Evolutionary conservation across 2,113 vertebrate genomes (phyloP).

Genomic region (Xiphophorus hellerii): DNA sequence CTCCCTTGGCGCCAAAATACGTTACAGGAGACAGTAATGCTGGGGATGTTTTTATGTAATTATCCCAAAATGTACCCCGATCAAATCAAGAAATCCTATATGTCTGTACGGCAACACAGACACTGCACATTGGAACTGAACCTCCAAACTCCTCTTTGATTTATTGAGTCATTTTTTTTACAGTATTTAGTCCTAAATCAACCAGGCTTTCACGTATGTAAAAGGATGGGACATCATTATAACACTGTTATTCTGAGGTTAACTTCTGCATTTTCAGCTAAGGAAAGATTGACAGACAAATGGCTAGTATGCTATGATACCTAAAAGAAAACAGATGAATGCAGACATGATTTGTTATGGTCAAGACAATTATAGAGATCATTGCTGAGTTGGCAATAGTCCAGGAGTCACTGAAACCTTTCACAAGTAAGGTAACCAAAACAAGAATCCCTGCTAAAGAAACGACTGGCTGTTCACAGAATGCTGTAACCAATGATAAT

Average conservation of each 20-base stretch:
- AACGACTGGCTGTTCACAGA: too few species aligned
- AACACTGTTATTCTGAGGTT: slow-evolving; percentile 16
- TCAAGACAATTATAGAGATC: neutral
- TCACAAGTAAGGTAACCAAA: neutral
- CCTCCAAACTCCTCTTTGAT: slow-evolving; percentile 25
- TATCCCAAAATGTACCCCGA: slow-evolving; percentile 56
- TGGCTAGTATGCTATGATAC: neutral
- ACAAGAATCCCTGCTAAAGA: neutral
- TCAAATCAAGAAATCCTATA: slow-evolving; percentile 48
- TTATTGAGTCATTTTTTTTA: slow-evolving; percentile 33
- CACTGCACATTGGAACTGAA: slow-evolving; percentile 43
- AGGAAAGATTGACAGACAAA: neutral
- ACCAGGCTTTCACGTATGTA: slow-evolving; percentile 40
- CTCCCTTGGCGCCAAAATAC: slow-evolving; percentile 54
- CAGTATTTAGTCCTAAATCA: slow-evolving; percentile 42
- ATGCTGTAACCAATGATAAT: neutral
- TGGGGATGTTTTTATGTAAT: slow-evolving; percentile 62
- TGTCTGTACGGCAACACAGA: slow-evolving; percentile 28
- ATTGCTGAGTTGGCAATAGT: neutral
- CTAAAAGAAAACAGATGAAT: neutral
- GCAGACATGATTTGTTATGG: neutral
- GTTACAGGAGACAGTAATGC: slow-evolving; percentile 51
- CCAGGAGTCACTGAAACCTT: neutral
- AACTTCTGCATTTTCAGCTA: neutral
- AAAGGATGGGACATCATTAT: slow-evolving; percentile 25